phyloP scores from a whole-genome alignment of 2,797 vertebrate species.

The Chelidonichthys spinosus region DNA sequence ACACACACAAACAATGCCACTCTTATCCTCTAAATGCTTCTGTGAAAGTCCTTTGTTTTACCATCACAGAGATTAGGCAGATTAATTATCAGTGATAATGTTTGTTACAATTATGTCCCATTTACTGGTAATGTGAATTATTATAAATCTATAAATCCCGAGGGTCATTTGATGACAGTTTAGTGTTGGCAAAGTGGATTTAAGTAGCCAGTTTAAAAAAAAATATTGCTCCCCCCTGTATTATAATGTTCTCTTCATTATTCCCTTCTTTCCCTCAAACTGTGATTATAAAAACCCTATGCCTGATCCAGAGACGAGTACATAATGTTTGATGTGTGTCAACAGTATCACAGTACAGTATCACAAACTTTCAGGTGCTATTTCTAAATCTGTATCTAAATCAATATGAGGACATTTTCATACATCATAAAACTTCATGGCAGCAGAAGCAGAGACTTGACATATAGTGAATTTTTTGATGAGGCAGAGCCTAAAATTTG shows the following conservation, averaged over 20 bases:
- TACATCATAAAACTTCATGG: neutral
- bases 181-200: neutral
- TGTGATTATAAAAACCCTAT: neutral
- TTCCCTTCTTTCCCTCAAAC: neutral
- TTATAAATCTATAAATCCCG: conserved; percentile 1
- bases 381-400: neutral
- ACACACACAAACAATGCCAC: neutral
- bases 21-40: neutral
- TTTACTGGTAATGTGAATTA: neutral
- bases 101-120: neutral
- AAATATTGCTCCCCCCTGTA: neutral
- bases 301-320: conserved; percentile 5
- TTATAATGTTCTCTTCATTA: neutral
- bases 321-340: neutral
- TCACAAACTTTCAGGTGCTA: neutral
- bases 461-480: neutral
- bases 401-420: neutral
- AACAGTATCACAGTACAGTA: neutral
- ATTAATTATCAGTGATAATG: neutral
- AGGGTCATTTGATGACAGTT: neutral
- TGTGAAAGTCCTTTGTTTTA: neutral
- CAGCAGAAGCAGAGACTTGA: neutral
- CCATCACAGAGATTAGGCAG: neutral
- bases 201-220: neutral
- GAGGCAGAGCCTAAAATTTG: neutral